Conservation (phyloP, 1,140 invertebrate genomes). For the Drosophila kanapiae region DNA sequence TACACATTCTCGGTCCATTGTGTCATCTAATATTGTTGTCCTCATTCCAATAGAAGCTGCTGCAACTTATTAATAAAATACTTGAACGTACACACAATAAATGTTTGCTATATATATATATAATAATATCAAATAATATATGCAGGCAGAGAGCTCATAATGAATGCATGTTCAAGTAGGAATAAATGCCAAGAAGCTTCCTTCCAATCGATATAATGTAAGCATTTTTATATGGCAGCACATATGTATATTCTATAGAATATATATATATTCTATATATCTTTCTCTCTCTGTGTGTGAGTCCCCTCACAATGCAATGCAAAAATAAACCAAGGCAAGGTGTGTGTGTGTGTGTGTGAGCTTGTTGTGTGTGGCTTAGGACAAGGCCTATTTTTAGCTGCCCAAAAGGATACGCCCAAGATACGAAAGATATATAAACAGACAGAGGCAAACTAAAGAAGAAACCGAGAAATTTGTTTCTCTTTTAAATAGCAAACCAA, state of each 20-base stretch:
- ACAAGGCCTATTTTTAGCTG: slow-evolving; percentile 50
- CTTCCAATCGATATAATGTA: slow-evolving; percentile 58
- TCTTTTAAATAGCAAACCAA: slow-evolving; percentile 39
- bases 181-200: slow-evolving; percentile 85
- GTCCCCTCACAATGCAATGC: slow-evolving; percentile 47
- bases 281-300: slow-evolving; percentile 8
- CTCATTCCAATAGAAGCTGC: too few species aligned
- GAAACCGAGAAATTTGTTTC: slow-evolving; percentile 28
- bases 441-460: slow-evolving; percentile 9
- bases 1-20: slow-evolving; percentile 3
- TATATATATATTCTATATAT: slow-evolving; percentile 2
- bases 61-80: slow-evolving; percentile 42
- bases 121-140: slow-evolving; percentile 17
- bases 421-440: slow-evolving; percentile 19
- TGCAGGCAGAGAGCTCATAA: slow-evolving; percentile 22
- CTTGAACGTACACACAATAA: slow-evolving; percentile 9
- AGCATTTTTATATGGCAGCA: slow-evolving; percentile 17
- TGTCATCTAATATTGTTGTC: slow-evolving; percentile 5
- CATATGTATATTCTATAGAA: slow-evolving; percentile 1
- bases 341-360: not conserved
- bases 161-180: slow-evolving; percentile 28
- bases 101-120: not conserved
- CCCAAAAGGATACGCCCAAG: slow-evolving; percentile 35
- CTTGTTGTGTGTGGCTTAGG: slow-evolving; percentile 15
- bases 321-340: slow-evolving; percentile 67